Evolutionary conservation across 2,113 vertebrate species (phyloP).

Genomic region (Zosterops hypoxanthus): DNA sequence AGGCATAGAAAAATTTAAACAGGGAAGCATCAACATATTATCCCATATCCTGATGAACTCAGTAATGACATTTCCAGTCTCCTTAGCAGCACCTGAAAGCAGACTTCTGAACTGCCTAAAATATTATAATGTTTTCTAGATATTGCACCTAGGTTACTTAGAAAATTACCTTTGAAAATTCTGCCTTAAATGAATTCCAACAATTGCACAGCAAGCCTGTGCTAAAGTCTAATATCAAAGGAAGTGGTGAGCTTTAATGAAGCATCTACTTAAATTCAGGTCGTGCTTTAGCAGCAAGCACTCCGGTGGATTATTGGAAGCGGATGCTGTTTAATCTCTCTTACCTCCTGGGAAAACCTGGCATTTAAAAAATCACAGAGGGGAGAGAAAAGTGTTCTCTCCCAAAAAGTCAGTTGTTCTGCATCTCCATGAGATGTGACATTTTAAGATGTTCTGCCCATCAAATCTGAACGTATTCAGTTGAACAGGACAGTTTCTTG

Average conservation of each 20-base stretch:
- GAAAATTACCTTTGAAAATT: not conserved
- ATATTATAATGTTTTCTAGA: not conserved
- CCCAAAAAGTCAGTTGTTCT: not conserved
- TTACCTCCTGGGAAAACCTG: constrained; percentile 22
- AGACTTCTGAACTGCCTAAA: constrained; percentile 3
- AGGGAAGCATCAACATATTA: not conserved
- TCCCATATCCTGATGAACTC: not conserved
- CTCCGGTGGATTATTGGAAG: constrained; percentile 23
- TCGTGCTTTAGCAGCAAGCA: constrained; percentile 4
- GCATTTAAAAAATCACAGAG: not conserved
- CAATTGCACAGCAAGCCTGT: not conserved
- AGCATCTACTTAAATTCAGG: constrained; percentile 34
- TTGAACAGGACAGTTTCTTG: not conserved
- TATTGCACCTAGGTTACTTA: not conserved
- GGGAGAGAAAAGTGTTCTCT: not conserved
- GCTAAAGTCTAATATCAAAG: constrained; percentile 14
- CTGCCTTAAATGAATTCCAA: not conserved
- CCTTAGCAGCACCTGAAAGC: not conserved
- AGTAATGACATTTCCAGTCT: not conserved
- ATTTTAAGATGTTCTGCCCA: not conserved
- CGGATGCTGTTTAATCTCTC: not conserved
- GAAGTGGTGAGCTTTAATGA: constrained; percentile 11
- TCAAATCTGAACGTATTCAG: not conserved
- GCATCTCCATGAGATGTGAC: not conserved
- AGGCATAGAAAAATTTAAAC: not conserved